These are phyloP conservation scores for Pseudomyrmex gracilis DNA, from an alignment of 1,140 invertebrate genomes.

Conservation along the genomic window DNA sequence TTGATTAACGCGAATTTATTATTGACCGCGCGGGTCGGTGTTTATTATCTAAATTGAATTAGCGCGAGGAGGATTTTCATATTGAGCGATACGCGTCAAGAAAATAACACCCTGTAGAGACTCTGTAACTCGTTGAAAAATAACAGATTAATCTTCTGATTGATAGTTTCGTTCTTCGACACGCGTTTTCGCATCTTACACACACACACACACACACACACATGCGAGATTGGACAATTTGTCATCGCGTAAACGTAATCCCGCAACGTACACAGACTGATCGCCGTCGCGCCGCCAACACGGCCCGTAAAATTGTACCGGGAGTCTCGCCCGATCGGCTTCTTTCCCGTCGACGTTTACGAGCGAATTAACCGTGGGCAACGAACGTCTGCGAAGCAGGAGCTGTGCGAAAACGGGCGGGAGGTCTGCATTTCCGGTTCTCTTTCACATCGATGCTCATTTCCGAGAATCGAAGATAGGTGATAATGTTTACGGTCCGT, in stretches of 20 bases:
- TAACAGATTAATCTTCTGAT: conserved; percentile 4
- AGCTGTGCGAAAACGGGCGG: neutral
- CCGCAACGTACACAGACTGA: neutral
- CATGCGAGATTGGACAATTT: conserved; percentile 28
- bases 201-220: neutral
- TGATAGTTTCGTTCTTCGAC: neutral
- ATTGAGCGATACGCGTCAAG: neutral
- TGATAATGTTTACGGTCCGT: neutral
- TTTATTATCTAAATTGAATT: conserved; percentile 60
- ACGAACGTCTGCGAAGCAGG: conserved; percentile 70
- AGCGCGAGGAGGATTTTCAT: conserved; percentile 33
- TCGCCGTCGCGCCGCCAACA: conserved; percentile 13
- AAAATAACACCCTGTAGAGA: neutral
- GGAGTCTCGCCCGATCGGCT: conserved; percentile 58
- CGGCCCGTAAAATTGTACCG: conserved; percentile 59
- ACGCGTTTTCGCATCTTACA: neutral
- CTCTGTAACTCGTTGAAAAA: neutral
- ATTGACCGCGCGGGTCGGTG: conserved; percentile 15
- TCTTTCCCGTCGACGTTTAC: conserved; percentile 73
- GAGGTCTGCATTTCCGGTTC: conserved; percentile 41
- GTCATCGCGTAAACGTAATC: conserved; percentile 26
- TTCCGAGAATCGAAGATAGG: neutral
- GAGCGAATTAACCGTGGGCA: conserved; percentile 79
- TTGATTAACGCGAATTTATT: conserved; percentile 68
- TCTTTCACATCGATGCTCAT: conserved; percentile 7